Evolutionary conservation across 1,140 invertebrate species (phyloP).

Genomic region (Zaprionus davidi): DNA sequence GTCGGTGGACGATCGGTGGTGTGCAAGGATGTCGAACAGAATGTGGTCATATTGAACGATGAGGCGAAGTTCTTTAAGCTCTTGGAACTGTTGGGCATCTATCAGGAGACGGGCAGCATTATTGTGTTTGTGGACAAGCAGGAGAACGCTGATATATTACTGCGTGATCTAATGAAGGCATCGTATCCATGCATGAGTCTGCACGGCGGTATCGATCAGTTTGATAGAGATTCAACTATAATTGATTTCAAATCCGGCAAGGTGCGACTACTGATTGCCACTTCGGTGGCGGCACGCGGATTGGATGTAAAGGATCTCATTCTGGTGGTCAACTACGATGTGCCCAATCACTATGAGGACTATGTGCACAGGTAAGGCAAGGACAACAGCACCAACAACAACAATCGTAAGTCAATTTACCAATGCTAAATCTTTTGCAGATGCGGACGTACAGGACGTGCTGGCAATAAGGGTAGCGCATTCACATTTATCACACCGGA

Average conservation of each 20-base stretch:
- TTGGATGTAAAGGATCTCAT: constrained; percentile 99
- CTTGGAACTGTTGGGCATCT: constrained; percentile 96
- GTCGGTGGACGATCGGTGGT: constrained; percentile 99
- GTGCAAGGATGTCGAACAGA: constrained; percentile 98
- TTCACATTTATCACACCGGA: constrained; percentile 99
- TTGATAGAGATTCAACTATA: constrained; percentile 99
- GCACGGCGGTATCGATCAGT: constrained; percentile 99
- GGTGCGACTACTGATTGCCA: constrained; percentile 93
- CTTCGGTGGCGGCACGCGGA: constrained; percentile 98
- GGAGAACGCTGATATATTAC: constrained; percentile 96
- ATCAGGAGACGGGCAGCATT: constrained; percentile 96
- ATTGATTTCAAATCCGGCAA: constrained; percentile 98
- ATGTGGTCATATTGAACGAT: constrained; percentile 97
- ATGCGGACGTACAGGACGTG: constrained; percentile 96
- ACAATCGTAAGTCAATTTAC: too few species aligned
- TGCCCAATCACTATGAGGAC: constrained; percentile 99
- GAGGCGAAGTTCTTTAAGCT: constrained; percentile 99
- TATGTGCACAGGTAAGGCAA: constrained; percentile 93
- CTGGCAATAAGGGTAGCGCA: constrained; percentile 98
- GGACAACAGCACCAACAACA: too few species aligned
- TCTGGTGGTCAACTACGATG: constrained; percentile 99
- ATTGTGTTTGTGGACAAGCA: constrained; percentile 99
- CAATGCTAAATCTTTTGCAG: constrained; percentile 83
- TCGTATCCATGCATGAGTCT: constrained; percentile 98
- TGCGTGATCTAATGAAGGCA: constrained; percentile 98